phyloP scores from a whole-genome alignment of 2,113 vertebrate species.

The Limanda limanda region DNA sequence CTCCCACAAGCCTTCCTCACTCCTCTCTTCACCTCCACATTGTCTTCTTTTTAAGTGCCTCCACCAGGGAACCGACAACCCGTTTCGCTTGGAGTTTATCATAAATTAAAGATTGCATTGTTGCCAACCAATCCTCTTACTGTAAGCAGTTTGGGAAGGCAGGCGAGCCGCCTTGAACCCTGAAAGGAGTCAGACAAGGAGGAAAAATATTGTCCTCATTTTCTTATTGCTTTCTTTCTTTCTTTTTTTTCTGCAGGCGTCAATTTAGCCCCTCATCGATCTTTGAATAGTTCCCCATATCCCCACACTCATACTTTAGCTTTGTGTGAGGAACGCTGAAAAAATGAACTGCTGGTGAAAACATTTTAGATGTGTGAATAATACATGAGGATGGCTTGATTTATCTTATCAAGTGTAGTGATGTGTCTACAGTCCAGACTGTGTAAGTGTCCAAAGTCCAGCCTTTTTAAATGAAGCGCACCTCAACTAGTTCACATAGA shows the following conservation, averaged over 20 bases:
- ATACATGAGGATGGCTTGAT: slow-evolving; percentile 63
- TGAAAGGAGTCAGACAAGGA: slow-evolving; percentile 70
- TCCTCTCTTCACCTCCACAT: slow-evolving; percentile 65
- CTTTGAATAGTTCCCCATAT: slow-evolving; percentile 67
- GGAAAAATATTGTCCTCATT: slow-evolving; percentile 47
- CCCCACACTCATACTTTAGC: slow-evolving; percentile 37
- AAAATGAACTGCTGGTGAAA: slow-evolving; percentile 42
- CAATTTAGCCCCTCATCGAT: slow-evolving; percentile 62
- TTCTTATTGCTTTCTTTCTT: not conserved
- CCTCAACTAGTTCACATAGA: slow-evolving; percentile 34
- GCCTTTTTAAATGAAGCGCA: slow-evolving; percentile 52
- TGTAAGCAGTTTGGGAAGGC: slow-evolving; percentile 81
- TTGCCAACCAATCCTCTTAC: slow-evolving; percentile 84
- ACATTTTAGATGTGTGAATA: slow-evolving; percentile 55
- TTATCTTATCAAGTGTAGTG: slow-evolving; percentile 57
- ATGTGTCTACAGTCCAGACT: slow-evolving; percentile 57
- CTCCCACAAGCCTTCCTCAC: slow-evolving; percentile 41
- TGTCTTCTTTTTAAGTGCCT: slow-evolving; percentile 68
- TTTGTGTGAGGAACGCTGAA: slow-evolving; percentile 36
- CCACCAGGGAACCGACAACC: slow-evolving; percentile 65
- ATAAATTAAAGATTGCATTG: slow-evolving; percentile 84
- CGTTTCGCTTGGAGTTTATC: slow-evolving; percentile 79
- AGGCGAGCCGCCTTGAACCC: slow-evolving; percentile 71
- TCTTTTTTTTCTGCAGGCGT: slow-evolving; percentile 17
- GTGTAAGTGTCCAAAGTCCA: slow-evolving; percentile 44